phyloP scores from a whole-genome alignment of 2,888 invertebrate species.

The Orthosia cruda region DNA sequence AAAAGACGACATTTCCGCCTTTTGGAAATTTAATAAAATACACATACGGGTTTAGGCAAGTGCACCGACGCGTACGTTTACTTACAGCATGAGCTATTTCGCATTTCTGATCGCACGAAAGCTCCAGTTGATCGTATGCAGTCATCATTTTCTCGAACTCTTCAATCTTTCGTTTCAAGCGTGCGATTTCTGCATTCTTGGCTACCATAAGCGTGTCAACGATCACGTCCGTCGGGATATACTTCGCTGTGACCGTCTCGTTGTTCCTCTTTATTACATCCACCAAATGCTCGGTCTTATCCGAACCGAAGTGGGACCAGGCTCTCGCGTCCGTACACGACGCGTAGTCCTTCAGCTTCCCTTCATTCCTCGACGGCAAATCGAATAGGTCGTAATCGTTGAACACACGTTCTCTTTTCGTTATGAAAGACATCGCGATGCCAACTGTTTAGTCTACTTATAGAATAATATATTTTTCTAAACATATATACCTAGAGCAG shows the following conservation, averaged over 20 bases:
- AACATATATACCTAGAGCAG: conserved; percentile 73
- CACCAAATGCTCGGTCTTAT: conserved; percentile 91
- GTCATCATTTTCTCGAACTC: conserved; percentile 87
- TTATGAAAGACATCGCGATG: conserved; percentile 88
- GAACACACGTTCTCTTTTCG: conserved; percentile 89
- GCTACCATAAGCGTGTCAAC: conserved; percentile 86
- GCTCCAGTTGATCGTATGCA: conserved; percentile 87
- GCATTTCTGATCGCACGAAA: conserved; percentile 85
- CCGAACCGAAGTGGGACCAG: conserved; percentile 91
- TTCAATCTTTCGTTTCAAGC: conserved; percentile 87
- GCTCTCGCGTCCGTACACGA: conserved; percentile 92
- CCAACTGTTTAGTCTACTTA: conserved; percentile 74
- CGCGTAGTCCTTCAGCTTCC: conserved; percentile 90
- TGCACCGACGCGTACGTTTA: not conserved
- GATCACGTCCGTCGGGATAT: conserved; percentile 86
- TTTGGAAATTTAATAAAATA: not conserved
- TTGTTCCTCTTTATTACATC: conserved; percentile 90
- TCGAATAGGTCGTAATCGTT: conserved; percentile 87
- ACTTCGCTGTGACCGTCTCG: conserved; percentile 83
- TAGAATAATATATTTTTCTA: conserved; percentile 77
- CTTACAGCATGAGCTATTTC: conserved; percentile 88
- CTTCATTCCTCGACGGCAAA: conserved; percentile 89
- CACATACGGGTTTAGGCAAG: not conserved
- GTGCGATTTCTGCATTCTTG: conserved; percentile 90
- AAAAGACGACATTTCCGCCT: not conserved